Evolutionary conservation across 2,797 vertebrate species (phyloP), one percentile per base, ranked within the genome.

Genomic region (Brachyalestes nurse): DNA sequence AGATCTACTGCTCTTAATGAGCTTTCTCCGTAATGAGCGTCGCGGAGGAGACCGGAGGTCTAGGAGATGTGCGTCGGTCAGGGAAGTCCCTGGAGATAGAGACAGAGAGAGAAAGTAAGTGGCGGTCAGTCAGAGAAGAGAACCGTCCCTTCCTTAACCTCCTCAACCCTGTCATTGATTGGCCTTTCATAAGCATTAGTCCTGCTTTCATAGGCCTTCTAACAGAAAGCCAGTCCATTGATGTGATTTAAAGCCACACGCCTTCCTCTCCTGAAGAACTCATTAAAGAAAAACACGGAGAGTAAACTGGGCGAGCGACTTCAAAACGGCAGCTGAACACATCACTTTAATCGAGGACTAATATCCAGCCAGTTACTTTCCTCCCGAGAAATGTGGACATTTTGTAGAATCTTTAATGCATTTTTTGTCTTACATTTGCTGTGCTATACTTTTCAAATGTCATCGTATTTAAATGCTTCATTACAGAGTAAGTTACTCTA

Each of bases 121-220:
- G 84, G 87, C 89, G 85, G 90, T 89, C 91, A 82, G 88, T 91
- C 86, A 90, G 90, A 91, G 87, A 80, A 86, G 74, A 86, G 82
- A 87, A 92, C 87, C 87, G 86, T 90, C 80, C 88, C 86, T 65
- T 82, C 72, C 75, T 83, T 90, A 90, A 91, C 91, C 91, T 91
- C 82, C 78, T 84, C 90, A 90, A 90, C 88, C 86, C 69, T 74
- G 81, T 82, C 85, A 93, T 92, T 92, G 91, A 93, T 93, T 86
- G 77, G 85, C 83, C 90, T 92, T 92, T 91, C 89, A 92, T 93
- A 92, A 92, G 90, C 91, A 92, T 92, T 92, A 91, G 91, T 67
- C 67, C 14, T 82, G 86, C 90, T 91, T 90, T 91, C 87, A 89
- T 89, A 90, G 88, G 84, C 66, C 82, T 84, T 85, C 85, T 87